A percentile compares a stretch with the other conserved stretches of the same genome.
These are phyloP conservation scores for Drosophila funebris DNA, from an alignment of 1,140 invertebrate genomes.

Conservation along the genomic window DNA sequence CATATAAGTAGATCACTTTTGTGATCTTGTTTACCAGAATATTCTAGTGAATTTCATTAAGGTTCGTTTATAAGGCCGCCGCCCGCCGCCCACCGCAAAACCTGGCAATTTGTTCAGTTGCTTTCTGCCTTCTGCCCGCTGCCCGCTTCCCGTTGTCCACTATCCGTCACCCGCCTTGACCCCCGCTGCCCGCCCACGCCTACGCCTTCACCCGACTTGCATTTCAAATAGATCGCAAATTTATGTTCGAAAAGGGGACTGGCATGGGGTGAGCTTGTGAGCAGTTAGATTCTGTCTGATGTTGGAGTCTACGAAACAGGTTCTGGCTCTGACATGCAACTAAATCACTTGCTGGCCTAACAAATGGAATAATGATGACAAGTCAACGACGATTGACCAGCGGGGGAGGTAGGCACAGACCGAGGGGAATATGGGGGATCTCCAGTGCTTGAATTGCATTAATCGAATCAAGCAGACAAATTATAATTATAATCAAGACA, in stretches of 20 bases:
- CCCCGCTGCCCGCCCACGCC: background rate
- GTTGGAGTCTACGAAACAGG: slow-evolving; percentile 18
- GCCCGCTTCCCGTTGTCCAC: too few species aligned
- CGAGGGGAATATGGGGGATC: background rate
- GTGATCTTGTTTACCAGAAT: slow-evolving; percentile 44
- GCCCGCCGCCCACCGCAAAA: slow-evolving; percentile 30
- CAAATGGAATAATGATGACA: slow-evolving; percentile 10
- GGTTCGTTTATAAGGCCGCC: slow-evolving; percentile 33
- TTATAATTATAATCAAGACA: background rate
- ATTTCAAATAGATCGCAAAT: slow-evolving; percentile 33
- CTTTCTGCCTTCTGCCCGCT: too few species aligned
- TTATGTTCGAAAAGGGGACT: slow-evolving; percentile 20
- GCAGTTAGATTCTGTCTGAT: background rate
- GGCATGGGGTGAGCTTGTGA: background rate
- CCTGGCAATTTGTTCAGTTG: slow-evolving; percentile 26
- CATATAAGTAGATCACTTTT: slow-evolving; percentile 37
- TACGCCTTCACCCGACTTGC: background rate
- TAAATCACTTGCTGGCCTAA: slow-evolving; percentile 17
- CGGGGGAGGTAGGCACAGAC: background rate
- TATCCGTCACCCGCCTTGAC: background rate
- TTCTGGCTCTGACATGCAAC: slow-evolving; percentile 28
- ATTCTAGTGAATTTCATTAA: slow-evolving; percentile 38
- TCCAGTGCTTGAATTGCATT: slow-evolving; percentile 21
- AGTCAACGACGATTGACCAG: background rate
- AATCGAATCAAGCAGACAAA: slow-evolving; percentile 16